Evolutionary conservation across 2,113 vertebrate genomes (phyloP).

Genomic region (Paramormyrops kingsleyae): DNA sequence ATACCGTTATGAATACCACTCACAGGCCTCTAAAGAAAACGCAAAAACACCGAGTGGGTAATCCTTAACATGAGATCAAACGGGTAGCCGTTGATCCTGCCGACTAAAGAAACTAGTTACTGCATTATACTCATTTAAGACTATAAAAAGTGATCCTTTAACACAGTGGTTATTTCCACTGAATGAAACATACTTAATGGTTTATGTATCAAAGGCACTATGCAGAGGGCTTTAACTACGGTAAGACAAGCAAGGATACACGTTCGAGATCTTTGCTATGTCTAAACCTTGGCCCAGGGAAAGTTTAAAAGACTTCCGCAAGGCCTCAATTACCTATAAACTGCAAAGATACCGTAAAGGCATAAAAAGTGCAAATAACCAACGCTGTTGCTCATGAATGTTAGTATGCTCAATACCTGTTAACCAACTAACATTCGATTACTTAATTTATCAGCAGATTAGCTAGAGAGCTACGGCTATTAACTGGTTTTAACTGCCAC

Average conservation of each 20-base stretch:
- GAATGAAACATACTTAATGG: neutral
- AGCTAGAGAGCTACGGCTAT: neutral
- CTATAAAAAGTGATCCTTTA: neutral
- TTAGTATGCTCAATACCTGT: neutral
- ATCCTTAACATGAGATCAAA: neutral
- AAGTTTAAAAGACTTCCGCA: neutral
- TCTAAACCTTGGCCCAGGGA: neutral
- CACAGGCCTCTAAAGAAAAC: neutral
- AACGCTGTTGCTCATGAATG: neutral
- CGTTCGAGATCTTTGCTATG: neutral
- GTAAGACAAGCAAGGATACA: neutral
- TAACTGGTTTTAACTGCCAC: neutral
- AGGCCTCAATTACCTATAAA: too few species aligned
- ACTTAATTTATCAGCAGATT: neutral
- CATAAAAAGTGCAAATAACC: neutral
- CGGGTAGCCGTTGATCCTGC: neutral
- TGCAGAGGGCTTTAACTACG: neutral
- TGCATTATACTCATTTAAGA: neutral
- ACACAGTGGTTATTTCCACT: neutral
- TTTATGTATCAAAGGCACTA: neutral
- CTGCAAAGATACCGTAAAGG: neutral
- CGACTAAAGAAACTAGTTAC: neutral
- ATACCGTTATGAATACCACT: neutral
- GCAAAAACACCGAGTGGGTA: neutral
- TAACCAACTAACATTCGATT: neutral